These are phyloP conservation scores for Gymnarchus niloticus DNA, from an alignment of 2,113 vertebrate genomes.

Conservation along the genomic window DNA sequence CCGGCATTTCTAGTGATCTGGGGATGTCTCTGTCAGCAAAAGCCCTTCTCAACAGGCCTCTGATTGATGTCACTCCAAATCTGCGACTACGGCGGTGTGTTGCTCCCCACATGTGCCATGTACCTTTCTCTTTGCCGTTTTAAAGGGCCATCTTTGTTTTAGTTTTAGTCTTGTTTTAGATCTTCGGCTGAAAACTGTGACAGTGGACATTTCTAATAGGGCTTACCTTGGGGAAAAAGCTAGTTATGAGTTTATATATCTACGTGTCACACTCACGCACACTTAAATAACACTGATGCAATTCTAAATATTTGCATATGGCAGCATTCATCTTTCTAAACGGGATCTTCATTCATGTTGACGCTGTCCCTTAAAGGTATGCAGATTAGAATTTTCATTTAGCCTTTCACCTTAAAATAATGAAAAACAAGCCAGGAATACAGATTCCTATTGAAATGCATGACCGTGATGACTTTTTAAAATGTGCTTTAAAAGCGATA, in stretches of 20 bases:
- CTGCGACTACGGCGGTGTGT: conserved; percentile 23
- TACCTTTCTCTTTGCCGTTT: conserved; percentile 14
- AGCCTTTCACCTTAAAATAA: neutral
- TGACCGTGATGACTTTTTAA: conserved; percentile 1
- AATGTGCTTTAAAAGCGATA: neutral
- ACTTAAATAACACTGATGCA: too few relatives aligned
- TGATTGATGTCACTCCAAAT: conserved; percentile 37
- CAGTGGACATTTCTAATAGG: neutral
- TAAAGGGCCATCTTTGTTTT: neutral
- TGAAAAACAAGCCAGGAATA: neutral
- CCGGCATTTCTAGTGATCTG: conserved; percentile 20
- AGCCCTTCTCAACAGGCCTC: conserved; percentile 19
- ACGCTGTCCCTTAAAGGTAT: neutral
- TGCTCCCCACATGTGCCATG: conserved; percentile 24
- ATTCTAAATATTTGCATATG: too few relatives aligned
- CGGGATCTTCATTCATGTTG: neutral
- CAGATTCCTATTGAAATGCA: conserved; percentile 16
- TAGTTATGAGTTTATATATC: neutral
- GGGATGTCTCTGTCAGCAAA: conserved; percentile 31
- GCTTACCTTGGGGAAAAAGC: neutral
- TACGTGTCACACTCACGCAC: neutral
- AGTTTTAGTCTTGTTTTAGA: neutral
- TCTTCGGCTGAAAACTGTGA: neutral
- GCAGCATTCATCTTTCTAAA: neutral
- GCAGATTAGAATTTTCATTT: neutral